Evolutionary conservation across 2,113 vertebrate species (phyloP), one percentile per base, ranked within the genome.

Genomic region (Larimichthys crocea): DNA sequence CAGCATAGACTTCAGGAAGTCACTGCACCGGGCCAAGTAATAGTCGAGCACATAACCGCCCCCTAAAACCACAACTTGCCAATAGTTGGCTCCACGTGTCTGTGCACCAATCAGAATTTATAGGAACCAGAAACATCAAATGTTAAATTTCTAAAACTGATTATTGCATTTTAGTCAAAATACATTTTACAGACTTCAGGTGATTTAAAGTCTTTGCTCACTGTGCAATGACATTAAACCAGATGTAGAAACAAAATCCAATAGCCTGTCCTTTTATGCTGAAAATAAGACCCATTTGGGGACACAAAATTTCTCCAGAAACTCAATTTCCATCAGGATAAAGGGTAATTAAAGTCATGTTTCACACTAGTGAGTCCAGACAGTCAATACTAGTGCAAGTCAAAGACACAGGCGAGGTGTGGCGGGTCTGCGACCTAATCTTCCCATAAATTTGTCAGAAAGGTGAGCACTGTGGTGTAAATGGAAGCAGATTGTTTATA

Each of bases 291-390:
- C 53, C 35, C 19, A 62, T 76, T 24, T 60, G 16, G 50, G 16
- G 40, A 40, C 19, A n/a, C 4, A 24, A 11, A 65, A 66, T 57
- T 57, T 17, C 24, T 52, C 49, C 29, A 69, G 35, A 79, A 72
- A 74, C 64, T 22, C 56, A 63, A 77, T 86, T 82, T 68, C 63
- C 17, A 81, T 64, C 57, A 56, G 48, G 19, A 66, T 68, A 79
- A 81, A 66, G 35, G 67, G 61, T 85, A 70, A 85, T 86, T 91
- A 74, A 81, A 82, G 72, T 14, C 44, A 46, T 46, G 44, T 63
- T 86, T 64, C 84, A 46, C 76, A 61, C 65, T 42, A 64, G 59
- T 84, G 62, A 62, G 19, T 50, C 48, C 4, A 3, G 59, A 65
- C 29, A 70, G 65, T 85, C 84, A 50, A 85, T 84, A 76, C 53